Evolutionary conservation across 2,797 vertebrate species (phyloP).

Genomic region (Melopsittacus undulatus): DNA sequence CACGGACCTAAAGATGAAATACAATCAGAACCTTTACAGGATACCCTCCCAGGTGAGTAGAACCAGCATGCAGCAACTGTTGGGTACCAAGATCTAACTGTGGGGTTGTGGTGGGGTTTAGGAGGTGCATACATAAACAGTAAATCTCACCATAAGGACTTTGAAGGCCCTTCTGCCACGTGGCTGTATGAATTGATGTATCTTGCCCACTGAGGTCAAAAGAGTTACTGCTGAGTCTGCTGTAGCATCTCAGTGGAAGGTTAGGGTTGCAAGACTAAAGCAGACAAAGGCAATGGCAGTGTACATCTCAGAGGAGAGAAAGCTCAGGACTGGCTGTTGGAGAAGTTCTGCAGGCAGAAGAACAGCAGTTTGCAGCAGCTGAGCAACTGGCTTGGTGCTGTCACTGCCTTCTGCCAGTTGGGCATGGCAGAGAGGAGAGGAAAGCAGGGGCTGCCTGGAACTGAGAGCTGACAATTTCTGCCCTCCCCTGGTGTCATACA

Average conservation of each 20-base stretch:
- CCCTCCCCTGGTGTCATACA: background rate
- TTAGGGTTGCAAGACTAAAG: background rate
- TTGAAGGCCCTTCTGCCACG: background rate
- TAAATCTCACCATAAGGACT: background rate
- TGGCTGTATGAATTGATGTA: rapidly evolving
- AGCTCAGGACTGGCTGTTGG: background rate
- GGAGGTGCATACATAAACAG: background rate
- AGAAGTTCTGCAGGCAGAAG: background rate
- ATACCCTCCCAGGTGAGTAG: slow-evolving; percentile 76
- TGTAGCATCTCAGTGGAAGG: background rate
- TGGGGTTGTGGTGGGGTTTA: background rate
- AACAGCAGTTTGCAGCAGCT: background rate
- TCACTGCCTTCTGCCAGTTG: background rate
- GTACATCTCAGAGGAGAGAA: background rate
- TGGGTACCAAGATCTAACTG: background rate
- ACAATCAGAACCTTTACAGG: slow-evolving; percentile 73
- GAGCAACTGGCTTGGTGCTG: background rate
- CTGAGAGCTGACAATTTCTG: background rate
- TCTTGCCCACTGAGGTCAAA: background rate
- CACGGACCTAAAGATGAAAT: slow-evolving; percentile 77
- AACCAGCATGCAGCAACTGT: background rate
- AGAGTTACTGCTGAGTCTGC: background rate
- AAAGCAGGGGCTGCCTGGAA: background rate
- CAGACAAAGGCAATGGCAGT: background rate
- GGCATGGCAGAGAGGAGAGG: background rate